These are phyloP conservation scores for Galeopterus variegatus DNA, from an alignment of 2,113 vertebrate genomes.

Conservation along the genomic window DNA sequence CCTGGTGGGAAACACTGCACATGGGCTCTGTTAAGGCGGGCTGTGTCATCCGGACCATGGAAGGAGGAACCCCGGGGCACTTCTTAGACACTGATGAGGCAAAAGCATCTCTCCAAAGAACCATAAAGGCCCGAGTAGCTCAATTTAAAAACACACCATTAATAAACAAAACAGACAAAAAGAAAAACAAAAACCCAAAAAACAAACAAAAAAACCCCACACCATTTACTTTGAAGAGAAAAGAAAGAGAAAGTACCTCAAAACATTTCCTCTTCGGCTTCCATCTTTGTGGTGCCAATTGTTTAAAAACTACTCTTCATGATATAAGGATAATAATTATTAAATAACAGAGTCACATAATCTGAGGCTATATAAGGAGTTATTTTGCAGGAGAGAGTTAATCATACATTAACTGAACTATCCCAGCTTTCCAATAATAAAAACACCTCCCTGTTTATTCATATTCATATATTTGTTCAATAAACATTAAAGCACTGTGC, in stretches of 20 bases:
- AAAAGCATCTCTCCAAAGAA: conserved; percentile 22
- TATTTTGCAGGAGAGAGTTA: not conserved
- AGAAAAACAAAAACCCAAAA: no score
- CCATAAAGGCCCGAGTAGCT: not conserved
- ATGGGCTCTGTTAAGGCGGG: not conserved
- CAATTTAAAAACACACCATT: not conserved
- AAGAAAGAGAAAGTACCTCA: not conserved
- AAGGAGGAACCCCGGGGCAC: not conserved
- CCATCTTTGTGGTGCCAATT: not conserved
- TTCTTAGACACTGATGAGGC: not conserved
- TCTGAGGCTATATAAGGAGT: not conserved
- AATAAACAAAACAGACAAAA: no score
- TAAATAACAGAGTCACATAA: not conserved
- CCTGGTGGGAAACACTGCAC: not conserved
- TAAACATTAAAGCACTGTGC: not conserved
- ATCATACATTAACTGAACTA: not conserved
- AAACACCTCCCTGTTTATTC: not conserved
- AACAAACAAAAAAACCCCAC: not conserved
- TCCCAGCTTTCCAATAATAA: not conserved
- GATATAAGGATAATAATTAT: not conserved
- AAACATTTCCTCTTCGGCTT: not conserved
- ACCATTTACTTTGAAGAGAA: conserved; percentile 1
- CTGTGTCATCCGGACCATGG: not conserved
- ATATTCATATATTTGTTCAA: not conserved
- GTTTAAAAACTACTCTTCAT: not conserved